Evolutionary conservation across 1,140 invertebrate species (phyloP).

Genomic region (Oreohelix idahoensis): DNA sequence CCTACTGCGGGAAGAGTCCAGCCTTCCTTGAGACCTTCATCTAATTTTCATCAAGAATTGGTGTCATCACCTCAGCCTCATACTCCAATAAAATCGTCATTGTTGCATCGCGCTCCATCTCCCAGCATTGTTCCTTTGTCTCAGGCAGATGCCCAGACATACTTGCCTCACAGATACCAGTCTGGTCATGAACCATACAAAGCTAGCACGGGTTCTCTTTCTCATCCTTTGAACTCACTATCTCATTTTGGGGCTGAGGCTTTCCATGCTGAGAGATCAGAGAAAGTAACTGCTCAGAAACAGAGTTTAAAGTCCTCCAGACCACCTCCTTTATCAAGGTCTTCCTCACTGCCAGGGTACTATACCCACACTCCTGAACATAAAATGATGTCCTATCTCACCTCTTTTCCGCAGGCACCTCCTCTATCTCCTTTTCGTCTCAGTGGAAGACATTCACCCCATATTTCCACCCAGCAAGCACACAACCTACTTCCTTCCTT

Average conservation of each 20-base stretch:
- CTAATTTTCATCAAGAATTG: neutral
- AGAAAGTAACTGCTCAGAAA: neutral
- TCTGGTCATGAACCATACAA: neutral
- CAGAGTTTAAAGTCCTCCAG: neutral
- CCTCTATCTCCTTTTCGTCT: neutral
- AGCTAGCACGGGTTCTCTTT: neutral
- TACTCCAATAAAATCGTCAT: neutral
- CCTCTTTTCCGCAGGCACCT: neutral
- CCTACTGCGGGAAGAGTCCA: neutral
- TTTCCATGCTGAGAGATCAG: neutral
- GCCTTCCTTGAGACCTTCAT: neutral
- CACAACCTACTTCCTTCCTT: neutral
- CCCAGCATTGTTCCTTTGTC: neutral
- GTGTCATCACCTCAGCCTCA: neutral
- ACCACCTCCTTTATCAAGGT: slow-evolving; percentile 13
- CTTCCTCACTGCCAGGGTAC: slow-evolving; percentile 22
- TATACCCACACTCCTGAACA: neutral
- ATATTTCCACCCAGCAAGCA: neutral
- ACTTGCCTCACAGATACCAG: neutral
- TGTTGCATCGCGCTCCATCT: neutral
- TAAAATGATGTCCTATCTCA: neutral
- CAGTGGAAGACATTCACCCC: neutral
- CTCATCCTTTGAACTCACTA: neutral
- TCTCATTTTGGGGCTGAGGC: neutral
- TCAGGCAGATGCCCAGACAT: neutral